Evolutionary conservation across 2,888 invertebrate species (phyloP).

Genomic region (Electrophaes corylata): DNA sequence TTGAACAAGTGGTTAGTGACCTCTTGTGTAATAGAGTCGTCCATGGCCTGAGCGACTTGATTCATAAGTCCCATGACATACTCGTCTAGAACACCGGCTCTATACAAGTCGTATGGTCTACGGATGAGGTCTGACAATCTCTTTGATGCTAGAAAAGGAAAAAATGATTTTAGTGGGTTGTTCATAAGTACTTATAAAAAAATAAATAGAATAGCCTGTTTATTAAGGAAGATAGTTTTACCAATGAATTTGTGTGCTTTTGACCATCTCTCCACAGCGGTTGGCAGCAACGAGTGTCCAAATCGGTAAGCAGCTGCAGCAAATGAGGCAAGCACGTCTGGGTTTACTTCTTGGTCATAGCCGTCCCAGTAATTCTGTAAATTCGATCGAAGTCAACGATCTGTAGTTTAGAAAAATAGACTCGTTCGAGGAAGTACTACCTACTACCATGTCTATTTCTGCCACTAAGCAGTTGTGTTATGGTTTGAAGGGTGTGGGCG

Average conservation of each 20-base stretch:
- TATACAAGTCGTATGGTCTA: slow-evolving; percentile 94
- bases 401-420: neutral
- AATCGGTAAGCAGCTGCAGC: slow-evolving; percentile 97
- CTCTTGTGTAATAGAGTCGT: slow-evolving; percentile 95
- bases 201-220: neutral
- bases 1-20: slow-evolving; percentile 97
- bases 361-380: slow-evolving; percentile 91
- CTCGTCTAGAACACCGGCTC: slow-evolving; percentile 95
- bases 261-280: slow-evolving; percentile 96
- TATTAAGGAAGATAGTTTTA: slow-evolving; percentile 59
- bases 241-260: slow-evolving; percentile 97
- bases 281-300: slow-evolving; percentile 95
- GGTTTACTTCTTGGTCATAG: slow-evolving; percentile 93
- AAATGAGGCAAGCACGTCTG: slow-evolving; percentile 94
- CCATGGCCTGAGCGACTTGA: slow-evolving; percentile 97
- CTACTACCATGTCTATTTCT: too few relatives aligned
- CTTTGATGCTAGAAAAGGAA: slow-evolving; percentile 88
- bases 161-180: neutral
- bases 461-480: too few relatives aligned
- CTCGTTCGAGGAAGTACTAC: too few relatives aligned
- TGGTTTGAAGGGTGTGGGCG: too few relatives aligned
- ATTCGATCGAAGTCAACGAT: slow-evolving; percentile 4
- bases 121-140: slow-evolving; percentile 94
- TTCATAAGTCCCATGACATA: slow-evolving; percentile 97
- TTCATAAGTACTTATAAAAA: neutral